phyloP scores from a whole-genome alignment of 2,113 vertebrate genomes.

The Prunella himalayana region DNA sequence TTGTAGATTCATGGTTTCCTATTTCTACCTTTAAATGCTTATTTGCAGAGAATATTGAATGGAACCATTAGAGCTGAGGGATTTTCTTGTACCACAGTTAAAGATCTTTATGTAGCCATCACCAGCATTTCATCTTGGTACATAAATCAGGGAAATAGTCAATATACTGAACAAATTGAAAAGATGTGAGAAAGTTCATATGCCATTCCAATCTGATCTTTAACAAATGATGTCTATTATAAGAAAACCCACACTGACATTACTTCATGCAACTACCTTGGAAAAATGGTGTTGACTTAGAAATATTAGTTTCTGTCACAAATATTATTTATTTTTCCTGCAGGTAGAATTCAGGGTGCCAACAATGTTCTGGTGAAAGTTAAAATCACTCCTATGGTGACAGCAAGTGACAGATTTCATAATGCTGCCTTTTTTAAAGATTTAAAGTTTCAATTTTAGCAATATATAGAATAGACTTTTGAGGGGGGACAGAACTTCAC shows the following conservation, averaged over 20 bases:
- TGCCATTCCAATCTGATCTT: not conserved
- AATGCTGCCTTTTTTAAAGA: not conserved
- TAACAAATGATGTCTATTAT: not conserved
- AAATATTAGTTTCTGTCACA: slow-evolving; percentile 39
- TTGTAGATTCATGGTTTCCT: not conserved
- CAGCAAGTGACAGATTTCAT: slow-evolving; percentile 36
- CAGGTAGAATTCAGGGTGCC: not conserved
- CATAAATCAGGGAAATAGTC: not conserved
- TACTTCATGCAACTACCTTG: not conserved
- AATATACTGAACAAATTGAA: not conserved
- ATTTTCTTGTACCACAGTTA: not conserved
- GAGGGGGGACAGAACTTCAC: not conserved
- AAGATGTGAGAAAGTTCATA: not conserved
- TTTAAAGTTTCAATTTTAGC: slow-evolving; percentile 26
- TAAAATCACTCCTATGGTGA: slow-evolving; percentile 15
- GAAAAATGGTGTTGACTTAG: slow-evolving; percentile 20
- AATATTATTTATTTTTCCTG: slow-evolving; percentile 8
- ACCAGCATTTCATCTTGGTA: not conserved
- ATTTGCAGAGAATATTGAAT: slow-evolving; percentile 3
- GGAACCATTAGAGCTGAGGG: not conserved
- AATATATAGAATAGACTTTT: not conserved
- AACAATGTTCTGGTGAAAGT: slow-evolving; percentile 14
- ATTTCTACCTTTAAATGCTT: slow-evolving; percentile 29
- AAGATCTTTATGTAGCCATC: not conserved
- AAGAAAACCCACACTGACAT: not conserved